A percentile compares a stretch with the other conserved stretches of the same genome.
Evolutionary conservation across 2,797 vertebrate genomes (phyloP).

Genomic region (Bufotes viridis): DNA sequence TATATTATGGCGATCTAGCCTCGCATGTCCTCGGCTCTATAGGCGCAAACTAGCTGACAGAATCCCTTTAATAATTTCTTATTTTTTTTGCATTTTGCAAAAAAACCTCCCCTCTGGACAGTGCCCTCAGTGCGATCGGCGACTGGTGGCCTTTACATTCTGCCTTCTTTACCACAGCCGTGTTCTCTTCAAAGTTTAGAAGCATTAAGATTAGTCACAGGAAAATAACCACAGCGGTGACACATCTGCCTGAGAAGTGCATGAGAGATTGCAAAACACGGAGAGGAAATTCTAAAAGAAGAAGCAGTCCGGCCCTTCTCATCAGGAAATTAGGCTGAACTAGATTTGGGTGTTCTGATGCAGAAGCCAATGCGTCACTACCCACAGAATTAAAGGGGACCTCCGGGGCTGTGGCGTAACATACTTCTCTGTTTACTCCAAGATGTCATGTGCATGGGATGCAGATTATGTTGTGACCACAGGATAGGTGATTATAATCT

Average conservation of each 20-base stretch:
- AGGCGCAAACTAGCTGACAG: too few relatives aligned
- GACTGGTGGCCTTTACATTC: not conserved
- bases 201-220: slow-evolving; percentile 7
- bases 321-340: not conserved
- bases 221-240: not conserved
- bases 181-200: not conserved
- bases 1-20: too few relatives aligned
- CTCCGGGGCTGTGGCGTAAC: not conserved
- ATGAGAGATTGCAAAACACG: not conserved
- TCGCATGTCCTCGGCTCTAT: too few relatives aligned
- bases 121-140: not conserved
- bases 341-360: not conserved
- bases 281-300: not conserved
- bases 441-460: too few relatives aligned
- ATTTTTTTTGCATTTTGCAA: too few relatives aligned
- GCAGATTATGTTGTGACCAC: too few relatives aligned
- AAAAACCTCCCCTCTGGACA: too few relatives aligned
- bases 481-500: too few relatives aligned
- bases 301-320: not conserved
- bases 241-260: not conserved
- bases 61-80: too few relatives aligned
- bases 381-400: not conserved
- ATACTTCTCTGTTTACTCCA: too few relatives aligned
- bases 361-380: not conserved
- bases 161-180: not conserved